These are phyloP conservation scores for Triplophysa yarkandensis DNA, from an alignment of 2,797 vertebrate species.

Conservation along the genomic window DNA sequence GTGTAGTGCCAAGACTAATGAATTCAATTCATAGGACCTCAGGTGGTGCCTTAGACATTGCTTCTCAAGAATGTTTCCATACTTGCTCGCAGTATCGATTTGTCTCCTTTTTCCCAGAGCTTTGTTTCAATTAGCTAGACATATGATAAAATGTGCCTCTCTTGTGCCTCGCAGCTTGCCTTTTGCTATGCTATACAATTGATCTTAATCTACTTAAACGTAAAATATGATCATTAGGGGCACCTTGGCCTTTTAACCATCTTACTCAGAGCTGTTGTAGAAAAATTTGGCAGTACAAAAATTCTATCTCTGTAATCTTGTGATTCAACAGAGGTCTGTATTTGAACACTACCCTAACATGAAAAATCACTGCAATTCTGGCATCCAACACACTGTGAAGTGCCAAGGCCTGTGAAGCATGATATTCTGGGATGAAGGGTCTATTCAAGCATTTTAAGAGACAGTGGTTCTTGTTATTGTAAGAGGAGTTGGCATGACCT, in stretches of 20 bases:
- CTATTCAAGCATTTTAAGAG: conserved; percentile 13
- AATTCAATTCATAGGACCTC: conserved; percentile 28
- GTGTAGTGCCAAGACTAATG: conserved; percentile 39
- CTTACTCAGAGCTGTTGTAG: background rate
- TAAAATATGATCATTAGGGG: conserved; percentile 14
- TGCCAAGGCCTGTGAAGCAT: conserved; percentile 22
- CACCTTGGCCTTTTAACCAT: conserved; percentile 5
- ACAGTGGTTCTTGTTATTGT: conserved; percentile 21
- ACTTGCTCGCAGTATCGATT: conserved; percentile 25
- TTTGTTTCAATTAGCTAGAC: conserved; percentile 20
- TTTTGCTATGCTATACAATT: conserved; percentile 15
- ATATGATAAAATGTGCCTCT: conserved; percentile 11
- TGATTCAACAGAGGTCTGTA: conserved; percentile 25
- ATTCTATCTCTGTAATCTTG: conserved; percentile 13
- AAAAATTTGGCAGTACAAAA: conserved; percentile 14
- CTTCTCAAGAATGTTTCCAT: conserved; percentile 18
- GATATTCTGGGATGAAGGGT: background rate
- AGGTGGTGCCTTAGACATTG: conserved; percentile 24
- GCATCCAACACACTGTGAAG: conserved; percentile 18
- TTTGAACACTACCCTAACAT: conserved; percentile 24
- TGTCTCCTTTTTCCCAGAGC: conserved; percentile 3
- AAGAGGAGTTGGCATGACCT: conserved; percentile 11
- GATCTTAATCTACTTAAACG: conserved; percentile 27
- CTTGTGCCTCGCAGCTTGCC: background rate
- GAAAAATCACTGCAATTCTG: conserved; percentile 25